Base-by-base conservation (phyloP, 2,797 vertebrate genomes). In the Bradypodion pumilum region DNA sequence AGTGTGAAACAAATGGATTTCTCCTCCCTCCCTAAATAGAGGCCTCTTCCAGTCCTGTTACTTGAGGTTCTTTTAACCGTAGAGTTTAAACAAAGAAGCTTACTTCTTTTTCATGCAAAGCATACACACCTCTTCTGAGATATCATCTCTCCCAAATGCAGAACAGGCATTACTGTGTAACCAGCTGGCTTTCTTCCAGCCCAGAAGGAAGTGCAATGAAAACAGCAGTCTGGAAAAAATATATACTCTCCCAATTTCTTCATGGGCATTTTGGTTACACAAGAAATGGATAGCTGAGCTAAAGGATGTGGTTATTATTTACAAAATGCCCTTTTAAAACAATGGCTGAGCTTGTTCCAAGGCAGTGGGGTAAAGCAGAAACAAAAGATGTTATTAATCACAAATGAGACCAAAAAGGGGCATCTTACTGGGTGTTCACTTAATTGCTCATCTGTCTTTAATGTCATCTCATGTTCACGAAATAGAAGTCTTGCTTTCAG, bases 281-380 rank as follows among this genome's bases (percentile, higher is more conserved):
- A 80, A 82, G 42, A 63, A 23, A 27, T 89, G 42, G 19, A 74
- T 76, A n/a, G 75, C 0, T 35, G 76, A 46, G 80, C 73, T 84
- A 89, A 42, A 69, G 13, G 84, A 65, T 8, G 46, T 52, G 6
- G 21, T 74, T 62, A 23, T 42, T 5, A 82, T 70, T 40, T 83
- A 74, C 29, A 29, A 73, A 86, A 90, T 85, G 59, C n/a, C 40
- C 40, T 73, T 59, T 88, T 87, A 79, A 82, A 84, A 80, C n/a
- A 87, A 80, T 40, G 76, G 83, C 62, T 79, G 19, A 37, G n/a
- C 81, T 88, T 78, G 25, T 88, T 87, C 46, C 72, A 3, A 84
- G 78, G 40, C 19, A 27, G 9, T 62, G 46, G 8, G 70, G 73
- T 77, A 80, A n/a, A 92, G 86, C 83, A 59, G 65, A 27, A 78